Conservation (phyloP, 2,113 vertebrate genomes). For the Pyxicephalus adspersus region DNA sequence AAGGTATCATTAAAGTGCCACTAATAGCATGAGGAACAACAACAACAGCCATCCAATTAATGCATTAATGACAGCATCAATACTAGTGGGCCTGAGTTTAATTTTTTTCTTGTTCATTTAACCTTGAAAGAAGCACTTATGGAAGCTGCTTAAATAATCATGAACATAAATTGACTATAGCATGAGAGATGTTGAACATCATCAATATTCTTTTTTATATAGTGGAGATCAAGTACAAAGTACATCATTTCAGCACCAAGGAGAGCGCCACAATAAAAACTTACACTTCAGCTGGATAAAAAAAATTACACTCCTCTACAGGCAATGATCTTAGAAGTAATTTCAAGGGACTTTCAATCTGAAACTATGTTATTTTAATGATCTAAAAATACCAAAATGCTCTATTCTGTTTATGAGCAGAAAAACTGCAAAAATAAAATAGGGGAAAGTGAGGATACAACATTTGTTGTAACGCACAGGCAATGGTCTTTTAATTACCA, state of each 20-base stretch:
- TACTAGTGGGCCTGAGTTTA: slow-evolving; percentile 5
- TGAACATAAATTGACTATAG: slow-evolving; percentile 29
- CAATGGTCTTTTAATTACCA: no score
- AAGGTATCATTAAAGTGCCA: slow-evolving; percentile 1
- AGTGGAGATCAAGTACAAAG: slow-evolving; percentile 14
- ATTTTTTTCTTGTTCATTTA: slow-evolving; percentile 30
- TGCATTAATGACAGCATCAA: background rate
- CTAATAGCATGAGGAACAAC: slow-evolving; percentile 1
- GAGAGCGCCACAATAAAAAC: background rate
- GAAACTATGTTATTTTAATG: no score
- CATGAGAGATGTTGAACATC: slow-evolving; percentile 16
- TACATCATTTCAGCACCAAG: slow-evolving; percentile 12
- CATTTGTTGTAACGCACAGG: no score
- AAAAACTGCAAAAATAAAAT: no score
- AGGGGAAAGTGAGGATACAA: no score
- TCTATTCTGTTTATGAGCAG: no score
- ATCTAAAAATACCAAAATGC: no score
- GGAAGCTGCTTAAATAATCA: slow-evolving; percentile 44
- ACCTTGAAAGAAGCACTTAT: slow-evolving; percentile 39
- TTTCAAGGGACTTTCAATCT: no score
- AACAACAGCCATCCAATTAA: slow-evolving; percentile 17
- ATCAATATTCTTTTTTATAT: slow-evolving; percentile 48
- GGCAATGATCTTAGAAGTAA: background rate
- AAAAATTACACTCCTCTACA: no score
- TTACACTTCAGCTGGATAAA: background rate